Conservation (phyloP, 1,140 invertebrate genomes). For the Leptonema lineaticorne region DNA sequence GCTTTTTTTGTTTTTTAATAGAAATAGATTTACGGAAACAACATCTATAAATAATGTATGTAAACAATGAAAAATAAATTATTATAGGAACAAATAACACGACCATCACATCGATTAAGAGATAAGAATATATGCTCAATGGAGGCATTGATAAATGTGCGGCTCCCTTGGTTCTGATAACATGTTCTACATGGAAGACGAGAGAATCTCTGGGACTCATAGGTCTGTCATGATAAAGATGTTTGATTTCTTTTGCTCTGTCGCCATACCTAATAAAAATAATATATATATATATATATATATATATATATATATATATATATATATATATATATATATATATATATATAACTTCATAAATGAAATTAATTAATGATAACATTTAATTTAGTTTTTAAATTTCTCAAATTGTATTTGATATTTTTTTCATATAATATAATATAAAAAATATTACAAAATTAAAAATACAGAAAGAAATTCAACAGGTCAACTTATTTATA, state of each 20-base stretch:
- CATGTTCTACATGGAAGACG: conserved; percentile 26
- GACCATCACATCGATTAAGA: conserved; percentile 27
- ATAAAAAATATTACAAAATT: too few species aligned
- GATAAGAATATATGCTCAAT: not conserved
- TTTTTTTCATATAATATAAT: too few species aligned
- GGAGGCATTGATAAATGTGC: conserved; percentile 11
- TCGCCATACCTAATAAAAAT: conserved; percentile 25
- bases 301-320: too few species aligned
- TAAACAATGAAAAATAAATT: not conserved
- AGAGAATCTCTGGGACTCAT: conserved; percentile 26
- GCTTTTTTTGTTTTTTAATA: not conserved
- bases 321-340: too few species aligned
- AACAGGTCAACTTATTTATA: too few species aligned
- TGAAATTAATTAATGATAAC: too few species aligned
- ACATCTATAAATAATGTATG: not conserved
- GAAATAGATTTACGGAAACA: not conserved
- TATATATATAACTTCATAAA: too few species aligned
- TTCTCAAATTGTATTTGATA: too few species aligned
- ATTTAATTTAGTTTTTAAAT: too few species aligned
- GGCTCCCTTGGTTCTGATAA: conserved; percentile 24
- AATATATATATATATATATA: not conserved
- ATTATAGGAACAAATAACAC: conserved; percentile 13
- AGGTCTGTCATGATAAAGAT: conserved; percentile 35
- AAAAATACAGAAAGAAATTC: too few species aligned
- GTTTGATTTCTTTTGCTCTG: conserved; percentile 41